These are phyloP conservation scores for Bagarius yarrelli DNA, from an alignment of 2,113 vertebrate genomes.

Conservation along the genomic window DNA sequence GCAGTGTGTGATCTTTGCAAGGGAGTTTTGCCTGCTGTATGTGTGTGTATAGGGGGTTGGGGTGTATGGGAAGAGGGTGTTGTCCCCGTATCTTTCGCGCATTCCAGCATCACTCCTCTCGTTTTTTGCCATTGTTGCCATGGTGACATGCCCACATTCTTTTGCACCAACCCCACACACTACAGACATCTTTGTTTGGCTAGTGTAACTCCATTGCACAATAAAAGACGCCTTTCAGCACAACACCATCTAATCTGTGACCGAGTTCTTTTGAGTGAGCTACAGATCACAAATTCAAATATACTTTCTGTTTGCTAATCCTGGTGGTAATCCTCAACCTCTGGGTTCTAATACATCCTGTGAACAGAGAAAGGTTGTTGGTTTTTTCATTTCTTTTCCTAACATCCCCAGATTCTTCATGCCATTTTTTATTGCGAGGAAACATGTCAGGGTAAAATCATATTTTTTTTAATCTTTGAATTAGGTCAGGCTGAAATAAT, in stretches of 20 bases:
- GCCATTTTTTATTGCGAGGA: conserved; percentile 41
- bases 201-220: conserved; percentile 81
- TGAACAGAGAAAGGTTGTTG: conserved; percentile 77
- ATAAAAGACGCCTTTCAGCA: conserved; percentile 77
- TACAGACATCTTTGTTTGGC: conserved; percentile 96
- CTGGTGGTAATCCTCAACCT: conserved; percentile 80
- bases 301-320: conserved; percentile 87
- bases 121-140: conserved; percentile 84
- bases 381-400: conserved; percentile 63
- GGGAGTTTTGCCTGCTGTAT: background rate
- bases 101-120: conserved; percentile 73
- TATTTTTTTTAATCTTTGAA: background rate
- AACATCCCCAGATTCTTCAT: conserved; percentile 36
- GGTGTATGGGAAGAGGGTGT: conserved; percentile 45
- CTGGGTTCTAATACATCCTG: conserved; percentile 74
- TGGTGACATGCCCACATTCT: conserved; percentile 81
- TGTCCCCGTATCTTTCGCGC: conserved; percentile 70
- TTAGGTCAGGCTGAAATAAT: background rate
- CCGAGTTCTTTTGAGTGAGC: conserved; percentile 75
- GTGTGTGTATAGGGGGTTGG: conserved; percentile 26
- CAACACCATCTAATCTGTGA: conserved; percentile 86
- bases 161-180: conserved; percentile 82
- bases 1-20: conserved; percentile 23
- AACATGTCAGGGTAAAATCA: conserved; percentile 14
- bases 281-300: conserved; percentile 89